These are phyloP conservation scores for Esox lucius DNA, from an alignment of 2,797 vertebrate genomes.

Conservation along the genomic window DNA sequence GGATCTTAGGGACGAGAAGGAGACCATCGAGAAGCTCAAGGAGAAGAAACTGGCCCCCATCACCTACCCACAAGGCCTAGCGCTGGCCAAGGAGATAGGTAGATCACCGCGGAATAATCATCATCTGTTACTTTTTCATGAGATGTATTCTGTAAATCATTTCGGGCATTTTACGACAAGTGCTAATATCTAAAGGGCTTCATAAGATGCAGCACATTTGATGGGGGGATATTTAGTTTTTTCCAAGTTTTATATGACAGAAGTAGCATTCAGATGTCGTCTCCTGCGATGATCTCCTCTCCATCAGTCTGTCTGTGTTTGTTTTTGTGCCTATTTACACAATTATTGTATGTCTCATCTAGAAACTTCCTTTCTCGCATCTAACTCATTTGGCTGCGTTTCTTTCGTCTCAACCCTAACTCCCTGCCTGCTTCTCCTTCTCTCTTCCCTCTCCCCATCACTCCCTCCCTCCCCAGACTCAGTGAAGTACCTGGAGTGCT, in stretches of 20 bases:
- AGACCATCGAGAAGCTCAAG: constrained; percentile 92
- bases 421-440: neutral
- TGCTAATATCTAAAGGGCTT: neutral
- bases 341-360: too few relatives aligned
- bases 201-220: neutral
- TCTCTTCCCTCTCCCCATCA: constrained; percentile 22
- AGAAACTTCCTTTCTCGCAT: too few relatives aligned
- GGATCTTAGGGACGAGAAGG: constrained; percentile 91
- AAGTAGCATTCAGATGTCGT: neutral
- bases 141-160: neutral
- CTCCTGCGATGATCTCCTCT: neutral
- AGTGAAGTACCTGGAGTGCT: constrained; percentile 91
- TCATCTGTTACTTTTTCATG: neutral
- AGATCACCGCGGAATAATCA: neutral
- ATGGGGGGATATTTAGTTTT: neutral
- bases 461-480: constrained; percentile 69
- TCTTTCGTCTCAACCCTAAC: too few relatives aligned
- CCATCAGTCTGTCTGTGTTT: neutral
- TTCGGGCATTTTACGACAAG: too few relatives aligned
- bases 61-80: constrained; percentile 79
- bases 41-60: constrained; percentile 88
- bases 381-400: too few relatives aligned
- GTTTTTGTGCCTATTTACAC: neutral
- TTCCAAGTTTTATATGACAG: too few relatives aligned
- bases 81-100: constrained; percentile 81